phyloP scores from a whole-genome alignment of 2,113 vertebrate genomes.

The Sphaerodactylus townsendi region DNA sequence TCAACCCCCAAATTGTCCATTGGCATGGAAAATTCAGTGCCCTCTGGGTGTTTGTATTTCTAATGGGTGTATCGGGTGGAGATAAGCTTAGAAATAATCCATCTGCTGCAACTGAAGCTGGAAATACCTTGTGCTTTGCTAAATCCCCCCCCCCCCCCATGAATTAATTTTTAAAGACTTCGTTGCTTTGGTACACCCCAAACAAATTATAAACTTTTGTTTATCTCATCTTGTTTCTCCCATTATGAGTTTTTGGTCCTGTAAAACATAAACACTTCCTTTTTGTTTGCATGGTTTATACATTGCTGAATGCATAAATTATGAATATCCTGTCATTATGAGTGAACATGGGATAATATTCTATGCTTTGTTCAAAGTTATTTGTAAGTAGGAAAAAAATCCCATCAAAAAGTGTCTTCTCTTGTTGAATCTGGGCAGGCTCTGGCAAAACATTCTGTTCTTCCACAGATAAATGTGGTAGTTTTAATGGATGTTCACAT shows the following conservation, averaged over 20 bases:
- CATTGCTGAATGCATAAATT: background rate
- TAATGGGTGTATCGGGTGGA: conserved; percentile 55
- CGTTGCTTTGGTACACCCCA: background rate
- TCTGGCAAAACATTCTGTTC: background rate
- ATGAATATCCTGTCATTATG: background rate
- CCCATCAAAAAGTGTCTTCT: background rate
- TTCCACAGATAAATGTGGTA: background rate
- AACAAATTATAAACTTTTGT: background rate
- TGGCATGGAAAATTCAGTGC: conserved; percentile 60
- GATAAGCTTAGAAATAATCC: conserved; percentile 49
- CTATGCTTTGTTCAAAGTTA: background rate
- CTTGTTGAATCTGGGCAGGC: background rate
- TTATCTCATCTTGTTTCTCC: background rate
- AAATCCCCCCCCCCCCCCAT: conserved; percentile 14
- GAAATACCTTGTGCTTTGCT: conserved; percentile 12
- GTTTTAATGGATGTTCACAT: background rate
- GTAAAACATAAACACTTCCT: background rate
- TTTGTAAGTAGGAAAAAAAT: background rate
- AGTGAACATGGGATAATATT: background rate
- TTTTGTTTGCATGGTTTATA: background rate
- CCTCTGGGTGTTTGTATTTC: conserved; percentile 53
- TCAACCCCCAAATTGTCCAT: conserved; percentile 50
- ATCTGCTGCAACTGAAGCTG: conserved; percentile 16
- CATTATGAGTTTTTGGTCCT: background rate
- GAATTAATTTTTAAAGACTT: conserved; percentile 44